Evolutionary conservation across 2,113 vertebrate genomes (phyloP).

Genomic region (Columba janthina): DNA sequence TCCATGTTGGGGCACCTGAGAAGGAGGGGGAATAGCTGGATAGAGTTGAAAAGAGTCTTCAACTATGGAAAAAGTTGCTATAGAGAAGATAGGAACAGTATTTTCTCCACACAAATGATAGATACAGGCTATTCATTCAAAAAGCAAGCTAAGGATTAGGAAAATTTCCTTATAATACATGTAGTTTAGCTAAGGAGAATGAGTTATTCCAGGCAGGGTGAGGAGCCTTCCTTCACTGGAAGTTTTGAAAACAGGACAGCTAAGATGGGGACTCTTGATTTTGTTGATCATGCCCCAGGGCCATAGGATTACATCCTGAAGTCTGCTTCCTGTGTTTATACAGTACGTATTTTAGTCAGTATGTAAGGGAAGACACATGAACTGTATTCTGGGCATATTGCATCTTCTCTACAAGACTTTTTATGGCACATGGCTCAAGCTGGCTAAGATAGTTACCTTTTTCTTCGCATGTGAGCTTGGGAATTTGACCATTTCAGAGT

Average conservation of each 20-base stretch:
- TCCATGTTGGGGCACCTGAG: background rate
- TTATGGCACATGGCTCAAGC: rapidly evolving
- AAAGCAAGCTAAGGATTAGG: background rate
- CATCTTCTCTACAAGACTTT: background rate
- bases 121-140: background rate
- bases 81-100: background rate
- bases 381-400: background rate
- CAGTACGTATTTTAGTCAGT: background rate
- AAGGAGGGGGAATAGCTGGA: background rate
- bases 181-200: background rate
- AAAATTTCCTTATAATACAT: background rate
- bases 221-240: background rate
- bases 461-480: background rate
- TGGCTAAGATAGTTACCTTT: background rate
- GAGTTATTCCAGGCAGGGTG: background rate
- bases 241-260: background rate
- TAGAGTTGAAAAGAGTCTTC: background rate
- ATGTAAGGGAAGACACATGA: background rate
- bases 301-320: background rate
- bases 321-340: background rate
- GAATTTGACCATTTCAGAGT: background rate
- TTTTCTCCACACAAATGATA: background rate
- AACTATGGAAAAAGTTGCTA: background rate
- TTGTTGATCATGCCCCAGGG: background rate
- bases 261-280: background rate